Evolutionary conservation across 2,797 vertebrate genomes (phyloP).

Genomic region (Xyrichtys novacula): DNA sequence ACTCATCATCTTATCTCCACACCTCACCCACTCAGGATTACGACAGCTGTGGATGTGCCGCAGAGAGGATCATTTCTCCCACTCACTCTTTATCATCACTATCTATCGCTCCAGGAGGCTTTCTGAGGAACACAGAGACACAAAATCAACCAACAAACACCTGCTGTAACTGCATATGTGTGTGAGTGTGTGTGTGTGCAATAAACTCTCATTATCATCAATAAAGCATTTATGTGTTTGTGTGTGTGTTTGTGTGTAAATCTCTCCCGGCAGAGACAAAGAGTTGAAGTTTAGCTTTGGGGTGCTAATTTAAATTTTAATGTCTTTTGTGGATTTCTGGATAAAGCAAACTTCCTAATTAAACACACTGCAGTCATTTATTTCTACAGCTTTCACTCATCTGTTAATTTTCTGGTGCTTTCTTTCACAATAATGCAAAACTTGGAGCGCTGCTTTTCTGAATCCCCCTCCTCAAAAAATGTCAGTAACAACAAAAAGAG

Average conservation of each 20-base stretch:
- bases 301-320: slow-evolving; percentile 35
- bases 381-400: neutral
- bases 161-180: slow-evolving; percentile 8
- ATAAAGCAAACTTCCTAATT: slow-evolving; percentile 22
- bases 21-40: slow-evolving; percentile 70
- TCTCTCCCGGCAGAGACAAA: slow-evolving; percentile 1
- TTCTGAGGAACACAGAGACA: slow-evolving; percentile 25
- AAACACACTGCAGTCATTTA: slow-evolving; percentile 20
- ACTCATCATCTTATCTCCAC: slow-evolving; percentile 65
- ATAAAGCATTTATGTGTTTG: slow-evolving; percentile 12
- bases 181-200: neutral
- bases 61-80: slow-evolving; percentile 59
- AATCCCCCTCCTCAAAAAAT: neutral
- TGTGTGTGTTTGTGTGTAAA: slow-evolving; percentile 5
- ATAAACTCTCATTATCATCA: slow-evolving; percentile 14
- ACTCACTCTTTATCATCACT: slow-evolving; percentile 48
- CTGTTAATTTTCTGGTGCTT: slow-evolving; percentile 26
- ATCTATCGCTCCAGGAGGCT: slow-evolving; percentile 22
- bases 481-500: too few species aligned
- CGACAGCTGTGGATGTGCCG: slow-evolving; percentile 58
- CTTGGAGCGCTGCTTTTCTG: neutral
- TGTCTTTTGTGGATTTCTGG: slow-evolving; percentile 36
- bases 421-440: slow-evolving; percentile 6
- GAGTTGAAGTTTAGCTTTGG: slow-evolving; percentile 15
- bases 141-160: slow-evolving; percentile 39